Conservation (phyloP, 2,113 vertebrate genomes). For the Colossoma macropomum region DNA sequence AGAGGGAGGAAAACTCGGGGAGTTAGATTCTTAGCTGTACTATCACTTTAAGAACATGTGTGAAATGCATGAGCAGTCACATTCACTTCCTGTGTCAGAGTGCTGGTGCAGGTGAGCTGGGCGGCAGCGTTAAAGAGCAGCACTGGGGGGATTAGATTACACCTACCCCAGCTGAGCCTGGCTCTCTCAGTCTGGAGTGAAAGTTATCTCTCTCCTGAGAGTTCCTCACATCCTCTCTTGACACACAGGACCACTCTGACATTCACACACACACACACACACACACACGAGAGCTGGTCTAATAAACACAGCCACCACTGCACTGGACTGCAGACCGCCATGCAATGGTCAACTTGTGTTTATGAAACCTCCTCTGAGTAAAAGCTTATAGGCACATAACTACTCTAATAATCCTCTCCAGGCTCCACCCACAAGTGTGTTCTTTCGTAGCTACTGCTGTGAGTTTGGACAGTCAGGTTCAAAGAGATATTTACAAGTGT, state of each 20-base stretch:
- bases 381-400: too few species aligned
- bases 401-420: too few species aligned
- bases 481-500: too few species aligned
- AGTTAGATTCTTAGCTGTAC: too few species aligned
- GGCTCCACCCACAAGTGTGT: too few species aligned
- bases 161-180: slow-evolving; percentile 49
- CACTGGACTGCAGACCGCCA: neutral
- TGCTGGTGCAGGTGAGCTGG: slow-evolving; percentile 69
- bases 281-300: neutral
- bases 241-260: neutral
- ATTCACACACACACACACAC: slow-evolving; percentile 21
- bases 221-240: slow-evolving; percentile 44
- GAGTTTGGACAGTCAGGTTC: too few species aligned
- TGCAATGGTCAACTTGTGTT: too few species aligned
- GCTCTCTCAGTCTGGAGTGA: slow-evolving; percentile 50
- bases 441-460: too few species aligned
- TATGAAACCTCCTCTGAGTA: neutral
- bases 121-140: slow-evolving; percentile 56
- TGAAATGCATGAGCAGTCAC: slow-evolving; percentile 67
- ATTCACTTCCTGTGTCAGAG: slow-evolving; percentile 74
- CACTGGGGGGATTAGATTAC: slow-evolving; percentile 62
- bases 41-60: neutral
- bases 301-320: too few species aligned
- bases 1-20: too few species aligned
- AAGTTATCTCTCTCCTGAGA: slow-evolving; percentile 54